phyloP scores from a whole-genome alignment of 2,888 invertebrate species.

The Psylliodes chrysocephalus region DNA sequence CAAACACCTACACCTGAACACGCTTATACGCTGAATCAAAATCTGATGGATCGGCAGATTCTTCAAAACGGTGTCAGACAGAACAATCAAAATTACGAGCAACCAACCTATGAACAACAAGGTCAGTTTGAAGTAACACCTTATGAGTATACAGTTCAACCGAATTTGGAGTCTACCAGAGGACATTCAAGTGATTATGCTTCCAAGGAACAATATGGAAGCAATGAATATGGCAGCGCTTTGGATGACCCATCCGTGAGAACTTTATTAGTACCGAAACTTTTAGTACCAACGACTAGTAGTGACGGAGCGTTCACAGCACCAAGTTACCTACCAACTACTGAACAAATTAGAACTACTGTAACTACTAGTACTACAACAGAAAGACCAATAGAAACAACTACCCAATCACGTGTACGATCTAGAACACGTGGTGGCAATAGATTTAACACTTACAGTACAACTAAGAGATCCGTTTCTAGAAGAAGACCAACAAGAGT shows the following conservation, averaged over 20 bases:
- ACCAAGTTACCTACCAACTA: conserved; percentile 36
- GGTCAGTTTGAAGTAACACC: conserved; percentile 22
- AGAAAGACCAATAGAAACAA: conserved; percentile 52
- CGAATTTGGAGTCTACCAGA: neutral
- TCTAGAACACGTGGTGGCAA: conserved; percentile 67
- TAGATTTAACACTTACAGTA: conserved; percentile 62
- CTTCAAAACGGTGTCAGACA: conserved; percentile 20
- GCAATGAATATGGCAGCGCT: neutral
- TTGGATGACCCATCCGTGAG: conserved; percentile 52
- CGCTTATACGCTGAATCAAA: conserved; percentile 40
- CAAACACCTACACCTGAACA: conserved; percentile 15
- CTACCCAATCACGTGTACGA: conserved; percentile 55
- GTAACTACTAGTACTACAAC: conserved; percentile 56
- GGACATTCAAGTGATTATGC: neutral
- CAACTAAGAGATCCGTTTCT: conserved; percentile 58
- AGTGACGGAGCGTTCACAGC: conserved; percentile 34
- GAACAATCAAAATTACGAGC: conserved; percentile 22
- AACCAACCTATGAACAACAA: conserved; percentile 26
- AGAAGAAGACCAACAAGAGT: conserved; percentile 62
- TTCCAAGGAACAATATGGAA: neutral
- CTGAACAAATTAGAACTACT: conserved; percentile 29
- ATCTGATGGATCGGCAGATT: conserved; percentile 42
- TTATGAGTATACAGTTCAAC: conserved; percentile 17
- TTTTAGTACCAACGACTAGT: conserved; percentile 56
- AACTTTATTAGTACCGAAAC: conserved; percentile 57